phyloP scores from a whole-genome alignment of 2,113 vertebrate species.

The Panthera leo region DNA sequence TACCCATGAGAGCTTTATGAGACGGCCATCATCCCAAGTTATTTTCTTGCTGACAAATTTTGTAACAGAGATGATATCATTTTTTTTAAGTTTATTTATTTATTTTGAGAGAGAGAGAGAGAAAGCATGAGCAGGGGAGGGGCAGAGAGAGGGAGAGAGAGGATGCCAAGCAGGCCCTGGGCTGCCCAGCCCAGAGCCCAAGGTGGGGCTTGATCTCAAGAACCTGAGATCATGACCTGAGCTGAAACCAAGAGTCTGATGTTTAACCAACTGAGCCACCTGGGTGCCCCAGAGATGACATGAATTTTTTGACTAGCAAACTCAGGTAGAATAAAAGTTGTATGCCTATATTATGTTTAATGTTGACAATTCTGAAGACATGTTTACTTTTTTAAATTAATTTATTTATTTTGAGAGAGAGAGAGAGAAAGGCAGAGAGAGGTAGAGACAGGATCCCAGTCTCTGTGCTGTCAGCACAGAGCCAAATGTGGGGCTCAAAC shows the following conservation, averaged over 20 bases:
- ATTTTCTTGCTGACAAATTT: background rate
- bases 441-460: background rate
- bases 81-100: background rate
- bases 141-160: too few species aligned
- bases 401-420: background rate
- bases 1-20: background rate
- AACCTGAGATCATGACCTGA: too few species aligned
- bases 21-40: background rate
- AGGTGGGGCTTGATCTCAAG: too few species aligned
- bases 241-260: too few species aligned
- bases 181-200: too few species aligned
- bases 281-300: background rate
- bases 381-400: background rate
- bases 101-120: too few species aligned
- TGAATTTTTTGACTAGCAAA: background rate
- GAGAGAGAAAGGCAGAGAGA: background rate
- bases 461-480: background rate
- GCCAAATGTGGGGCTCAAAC: background rate
- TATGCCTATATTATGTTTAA: background rate
- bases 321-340: background rate
- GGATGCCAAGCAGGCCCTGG: too few species aligned
- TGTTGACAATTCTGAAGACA: background rate
- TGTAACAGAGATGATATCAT: background rate
- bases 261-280: too few species aligned
- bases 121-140: too few species aligned